Evolutionary conservation across 1,140 invertebrate genomes (phyloP).

Genomic region (Sarcophaga bullata): DNA sequence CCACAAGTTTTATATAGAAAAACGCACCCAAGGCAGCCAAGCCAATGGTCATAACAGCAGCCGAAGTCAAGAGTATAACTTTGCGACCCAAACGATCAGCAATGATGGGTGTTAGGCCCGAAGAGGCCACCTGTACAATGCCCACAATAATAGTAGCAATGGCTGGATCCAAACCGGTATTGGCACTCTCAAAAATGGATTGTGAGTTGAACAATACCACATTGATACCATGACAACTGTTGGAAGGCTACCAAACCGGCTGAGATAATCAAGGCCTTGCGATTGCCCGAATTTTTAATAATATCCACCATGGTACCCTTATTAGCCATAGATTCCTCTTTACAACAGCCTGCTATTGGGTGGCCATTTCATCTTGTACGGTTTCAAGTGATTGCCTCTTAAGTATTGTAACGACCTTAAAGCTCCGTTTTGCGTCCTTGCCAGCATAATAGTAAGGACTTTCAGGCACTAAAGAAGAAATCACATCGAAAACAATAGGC

Average conservation of each 20-base stretch:
- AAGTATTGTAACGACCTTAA: conserved; percentile 73
- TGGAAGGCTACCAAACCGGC: conserved; percentile 79
- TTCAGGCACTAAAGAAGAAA: conserved; percentile 83
- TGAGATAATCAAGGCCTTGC: conserved; percentile 76
- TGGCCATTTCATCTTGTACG: conserved; percentile 72
- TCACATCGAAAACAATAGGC: conserved; percentile 73
- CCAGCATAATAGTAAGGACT: conserved; percentile 78
- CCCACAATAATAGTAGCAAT: conserved; percentile 82
- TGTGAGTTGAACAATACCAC: conserved; percentile 85
- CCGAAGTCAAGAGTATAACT: no score
- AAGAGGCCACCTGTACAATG: conserved; percentile 74
- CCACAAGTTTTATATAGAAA: conserved; percentile 69
- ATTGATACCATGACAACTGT: conserved; percentile 85
- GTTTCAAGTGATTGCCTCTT: conserved; percentile 69
- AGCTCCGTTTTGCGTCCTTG: conserved; percentile 71
- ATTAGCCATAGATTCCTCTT: conserved; percentile 70
- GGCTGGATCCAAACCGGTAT: conserved; percentile 69
- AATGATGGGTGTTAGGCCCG: conserved; percentile 75
- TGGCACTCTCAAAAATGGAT: conserved; percentile 75
- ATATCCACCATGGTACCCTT: conserved; percentile 70
- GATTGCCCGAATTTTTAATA: conserved; percentile 69
- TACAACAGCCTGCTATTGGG: conserved; percentile 68
- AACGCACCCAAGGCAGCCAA: conserved; percentile 72
- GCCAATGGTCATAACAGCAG: no score
- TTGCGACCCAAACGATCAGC: conserved; percentile 83